Evolutionary conservation across 1,140 invertebrate species (phyloP).

Genomic region (Tetramorium simillimum): DNA sequence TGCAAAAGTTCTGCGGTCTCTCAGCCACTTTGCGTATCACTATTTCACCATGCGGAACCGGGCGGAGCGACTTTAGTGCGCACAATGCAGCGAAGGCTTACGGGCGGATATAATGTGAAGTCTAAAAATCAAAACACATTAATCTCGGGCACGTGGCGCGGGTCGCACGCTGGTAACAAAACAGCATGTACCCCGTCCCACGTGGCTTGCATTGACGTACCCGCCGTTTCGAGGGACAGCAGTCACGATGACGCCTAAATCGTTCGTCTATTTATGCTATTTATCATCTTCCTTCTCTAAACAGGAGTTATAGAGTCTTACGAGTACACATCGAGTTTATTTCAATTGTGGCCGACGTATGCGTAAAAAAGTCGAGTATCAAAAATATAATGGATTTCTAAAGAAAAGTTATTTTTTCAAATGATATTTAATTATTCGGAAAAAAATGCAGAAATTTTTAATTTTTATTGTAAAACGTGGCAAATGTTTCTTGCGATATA

Average conservation of each 20-base stretch:
- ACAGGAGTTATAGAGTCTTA: not conserved
- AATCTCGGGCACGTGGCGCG: constrained; percentile 84
- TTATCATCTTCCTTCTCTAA: constrained; percentile 37
- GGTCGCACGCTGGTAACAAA: constrained; percentile 80
- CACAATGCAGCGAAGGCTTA: constrained; percentile 79
- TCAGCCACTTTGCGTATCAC: constrained; percentile 53
- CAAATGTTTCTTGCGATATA: not conserved
- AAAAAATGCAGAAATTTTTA: not conserved
- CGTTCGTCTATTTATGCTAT: constrained; percentile 63
- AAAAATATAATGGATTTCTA: not conserved
- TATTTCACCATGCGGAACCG: constrained; percentile 52
- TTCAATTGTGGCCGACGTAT: not conserved
- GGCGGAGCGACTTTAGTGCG: constrained; percentile 71
- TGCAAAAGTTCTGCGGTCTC: constrained; percentile 54
- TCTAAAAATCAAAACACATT: constrained; percentile 86
- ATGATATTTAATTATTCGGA: not conserved
- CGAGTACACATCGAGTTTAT: constrained; percentile 11
- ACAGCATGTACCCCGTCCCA: constrained; percentile 63
- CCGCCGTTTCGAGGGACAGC: constrained; percentile 30
- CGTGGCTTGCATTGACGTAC: constrained; percentile 53
- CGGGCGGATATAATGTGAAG: constrained; percentile 80
- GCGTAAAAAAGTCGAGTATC: not conserved
- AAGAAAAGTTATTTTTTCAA: not conserved
- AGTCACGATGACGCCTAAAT: constrained; percentile 66
- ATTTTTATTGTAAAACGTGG: not conserved